Evolutionary conservation across 2,888 invertebrate genomes (phyloP), one percentile per base, ranked within the genome.

Genomic region (Microctonus hyperodae): DNA sequence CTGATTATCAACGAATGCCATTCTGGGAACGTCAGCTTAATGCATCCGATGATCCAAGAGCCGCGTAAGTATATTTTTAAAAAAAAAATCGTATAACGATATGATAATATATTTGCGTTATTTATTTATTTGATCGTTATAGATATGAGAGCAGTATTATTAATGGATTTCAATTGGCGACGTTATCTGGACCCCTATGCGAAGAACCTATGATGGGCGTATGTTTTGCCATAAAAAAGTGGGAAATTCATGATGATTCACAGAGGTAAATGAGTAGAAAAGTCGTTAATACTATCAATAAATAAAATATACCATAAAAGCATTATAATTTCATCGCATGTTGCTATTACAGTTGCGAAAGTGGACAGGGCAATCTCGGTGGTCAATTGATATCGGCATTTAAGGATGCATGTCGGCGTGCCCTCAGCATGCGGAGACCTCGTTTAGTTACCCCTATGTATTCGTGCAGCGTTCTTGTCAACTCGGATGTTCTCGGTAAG

Each of bases 161-260:
- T 3, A 94, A 93, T 84, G 96, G 95, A 9, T 91, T 96, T 84
- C 93, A 95, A 87, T 84, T 96, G 83, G 93, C 94, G 6, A 90
- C 95, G 28, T 84, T 92, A 63, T 90, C 95, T 50, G 99, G 99
- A 0, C 98, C 98, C 0, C 83, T 99, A 53, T 99, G 98, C 85
- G 97, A 97, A 77, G 99, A 99, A 81, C 97, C 97, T 1, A 91
- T 99, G 91, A 93, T 92, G 86, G 98, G 98, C 1, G 96, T 98
- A 0, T 94, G 92, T 20, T 97, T 98, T 85, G 87, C 94, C 63
- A 88, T 98, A 1, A 93, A 95, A 76, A 92, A 94, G 73, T 98
- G 96, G 93, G 87, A 80, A 50, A 75, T 31, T 31, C 5, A 25
- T 20, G 33, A 51, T 31, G 35, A 57, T 35, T 9, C 28, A 31